Percentiles rank a stretch among this genome's conserved stretches.
phyloP scores from a whole-genome alignment of 2,113 vertebrate species.

The Chloroceryle aenea region DNA sequence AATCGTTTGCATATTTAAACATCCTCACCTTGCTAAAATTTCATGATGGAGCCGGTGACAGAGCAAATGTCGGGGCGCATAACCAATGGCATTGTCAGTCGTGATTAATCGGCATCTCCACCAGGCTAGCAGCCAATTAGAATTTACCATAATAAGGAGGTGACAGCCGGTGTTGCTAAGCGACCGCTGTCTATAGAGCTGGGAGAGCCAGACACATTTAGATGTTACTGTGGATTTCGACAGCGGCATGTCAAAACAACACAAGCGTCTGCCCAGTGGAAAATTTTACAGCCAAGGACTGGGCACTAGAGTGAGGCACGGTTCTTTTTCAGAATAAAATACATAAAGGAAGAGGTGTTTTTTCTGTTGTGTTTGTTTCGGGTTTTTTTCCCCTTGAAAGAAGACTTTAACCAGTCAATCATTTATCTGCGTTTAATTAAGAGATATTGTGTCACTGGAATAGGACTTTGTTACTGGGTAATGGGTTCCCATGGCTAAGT shows the following conservation, averaged over 20 bases:
- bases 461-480: slow-evolving; percentile 50
- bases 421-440: slow-evolving; percentile 74
- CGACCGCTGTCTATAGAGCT: slow-evolving; percentile 73
- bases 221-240: slow-evolving; percentile 78
- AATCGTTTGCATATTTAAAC: slow-evolving; percentile 68
- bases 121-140: slow-evolving; percentile 78
- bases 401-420: slow-evolving; percentile 62
- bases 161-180: slow-evolving; percentile 77
- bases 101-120: slow-evolving; percentile 76
- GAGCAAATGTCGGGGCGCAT: slow-evolving; percentile 68
- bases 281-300: slow-evolving; percentile 68
- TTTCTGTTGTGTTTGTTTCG: neutral
- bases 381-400: neutral
- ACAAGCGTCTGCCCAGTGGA: slow-evolving; percentile 71
- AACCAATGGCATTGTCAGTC: slow-evolving; percentile 77
- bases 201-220: slow-evolving; percentile 74
- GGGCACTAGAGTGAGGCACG: slow-evolving; percentile 35
- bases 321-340: slow-evolving; percentile 65
- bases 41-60: slow-evolving; percentile 55
- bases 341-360: neutral
- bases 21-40: slow-evolving; percentile 58
- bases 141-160: slow-evolving; percentile 76
- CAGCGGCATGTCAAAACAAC: slow-evolving; percentile 74
- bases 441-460: slow-evolving; percentile 58
- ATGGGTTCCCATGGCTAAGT: slow-evolving; percentile 64